Evolutionary conservation across 1,140 invertebrate species (phyloP), one percentile per base, ranked within the genome.

Genomic region (Goniozus legneri): DNA sequence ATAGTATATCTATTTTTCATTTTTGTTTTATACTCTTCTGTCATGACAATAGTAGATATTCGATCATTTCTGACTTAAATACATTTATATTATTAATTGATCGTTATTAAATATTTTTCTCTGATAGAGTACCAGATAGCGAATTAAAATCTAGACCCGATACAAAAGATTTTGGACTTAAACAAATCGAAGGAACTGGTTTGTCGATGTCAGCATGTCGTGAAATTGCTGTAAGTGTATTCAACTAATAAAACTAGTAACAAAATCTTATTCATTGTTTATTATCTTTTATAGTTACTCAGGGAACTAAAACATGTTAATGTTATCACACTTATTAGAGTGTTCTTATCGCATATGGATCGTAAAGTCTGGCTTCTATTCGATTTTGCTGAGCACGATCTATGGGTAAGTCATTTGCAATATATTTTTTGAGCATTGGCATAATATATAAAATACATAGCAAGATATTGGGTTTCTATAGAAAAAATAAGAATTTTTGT

Each of bases 141-240:
- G 74, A 76, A 63, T 62, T 76, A 40, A 76, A 76, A 52, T 75
- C 72, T 48, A 56, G 74, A 20, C 73, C 74, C 46, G 93, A 97
- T 67, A 86, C 82, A 24, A 85, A 87, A 76, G 92, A 97, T 71
- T 99, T 97, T 83, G 97, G 97, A 3, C 77, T 99, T 22, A 99
- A 99, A 76, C 94, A 98, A 78, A 99, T 99, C 42, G 97, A 99
- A 84, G 97, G 96, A 2, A 95, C 95, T 49, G 97, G 97, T 1
- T 82, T 99, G 8, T 99, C 96, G 2, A 99, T 99, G 95, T 98
- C 96, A 46, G 97, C 97, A 19, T 99, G 97, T 73, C 81, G 97
- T 67, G 97, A 99, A 85, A 98, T 99, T 54, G 95, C 97, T 36
- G 89, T 98, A 79, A 85, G 86, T 82, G n/a, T n/a, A 46, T 44